These are phyloP conservation scores for Ochropleura plecta DNA, from an alignment of 2,888 invertebrate species.

Conservation along the genomic window DNA sequence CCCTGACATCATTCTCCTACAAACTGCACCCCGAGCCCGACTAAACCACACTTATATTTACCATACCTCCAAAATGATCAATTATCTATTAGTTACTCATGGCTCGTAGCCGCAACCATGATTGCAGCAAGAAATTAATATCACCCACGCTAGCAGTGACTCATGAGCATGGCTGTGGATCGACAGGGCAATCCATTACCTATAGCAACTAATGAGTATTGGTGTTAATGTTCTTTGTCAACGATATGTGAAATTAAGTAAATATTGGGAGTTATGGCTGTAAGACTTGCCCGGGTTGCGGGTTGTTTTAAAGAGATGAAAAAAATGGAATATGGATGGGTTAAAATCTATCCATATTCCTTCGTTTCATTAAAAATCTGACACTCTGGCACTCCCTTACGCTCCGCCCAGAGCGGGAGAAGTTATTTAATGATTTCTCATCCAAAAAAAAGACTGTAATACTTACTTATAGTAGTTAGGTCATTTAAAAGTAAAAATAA, in stretches of 20 bases:
- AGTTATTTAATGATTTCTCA: no score
- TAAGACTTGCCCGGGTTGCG: neutral
- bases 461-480: no score
- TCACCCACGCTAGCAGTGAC: slow-evolving; percentile 72
- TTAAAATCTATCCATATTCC: no score
- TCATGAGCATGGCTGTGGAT: slow-evolving; percentile 53
- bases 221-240: slow-evolving; percentile 62
- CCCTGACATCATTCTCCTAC: slow-evolving; percentile 5
- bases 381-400: no score
- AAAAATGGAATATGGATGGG: no score
- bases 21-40: slow-evolving; percentile 17
- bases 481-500: no score
- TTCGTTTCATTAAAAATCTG: no score
- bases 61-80: slow-evolving; percentile 59
- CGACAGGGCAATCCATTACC: slow-evolving; percentile 56
- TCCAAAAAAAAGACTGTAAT: neutral
- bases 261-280: slow-evolving; percentile 33
- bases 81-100: slow-evolving; percentile 66
- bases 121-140: slow-evolving; percentile 72
- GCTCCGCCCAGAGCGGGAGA: no score
- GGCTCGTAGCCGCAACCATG: slow-evolving; percentile 57
- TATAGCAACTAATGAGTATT: slow-evolving; percentile 58
- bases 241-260: slow-evolving; percentile 51
- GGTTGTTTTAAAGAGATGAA: no score
- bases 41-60: slow-evolving; percentile 50